Evolutionary conservation across 2,113 vertebrate species (phyloP).

Genomic region (Butorides virescens): DNA sequence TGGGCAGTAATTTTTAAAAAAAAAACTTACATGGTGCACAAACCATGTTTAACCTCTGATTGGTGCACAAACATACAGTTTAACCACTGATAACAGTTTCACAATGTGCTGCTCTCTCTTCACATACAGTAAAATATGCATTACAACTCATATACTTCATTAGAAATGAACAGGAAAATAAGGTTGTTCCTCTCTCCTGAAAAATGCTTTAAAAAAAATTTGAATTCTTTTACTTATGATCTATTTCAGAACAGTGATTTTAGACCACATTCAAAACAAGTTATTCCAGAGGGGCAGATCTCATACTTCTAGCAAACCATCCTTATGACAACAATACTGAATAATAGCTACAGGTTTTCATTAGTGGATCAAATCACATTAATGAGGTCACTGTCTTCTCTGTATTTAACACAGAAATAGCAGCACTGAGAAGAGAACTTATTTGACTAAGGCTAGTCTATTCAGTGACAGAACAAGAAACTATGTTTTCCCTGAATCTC

Average conservation of each 20-base stretch:
- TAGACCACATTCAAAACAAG: not conserved
- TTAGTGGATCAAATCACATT: not conserved
- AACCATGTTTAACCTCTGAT: not conserved
- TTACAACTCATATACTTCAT: not conserved
- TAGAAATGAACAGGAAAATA: not conserved
- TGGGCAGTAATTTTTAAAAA: not conserved
- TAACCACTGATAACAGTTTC: not conserved
- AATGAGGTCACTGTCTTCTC: not conserved
- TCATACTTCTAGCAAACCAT: not conserved
- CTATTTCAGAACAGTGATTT: not conserved
- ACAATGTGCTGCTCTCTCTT: not conserved
- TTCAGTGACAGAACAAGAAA: not conserved
- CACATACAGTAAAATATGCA: not conserved
- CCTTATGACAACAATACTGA: not conserved
- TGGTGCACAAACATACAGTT: not conserved
- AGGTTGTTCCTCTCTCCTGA: not conserved
- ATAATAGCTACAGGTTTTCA: not conserved
- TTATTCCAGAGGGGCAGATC: not conserved
- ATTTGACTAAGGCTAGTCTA: not conserved
- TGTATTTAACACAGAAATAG: not conserved
- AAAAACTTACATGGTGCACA: not conserved
- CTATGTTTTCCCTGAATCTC: not conserved
- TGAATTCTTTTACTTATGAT: not conserved
- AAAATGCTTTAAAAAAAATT: not conserved
- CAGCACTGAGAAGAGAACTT: not conserved